A percentile compares a stretch with the other conserved stretches of the same genome.
phyloP scores from a whole-genome alignment of 2,888 invertebrate species.

The Pedicia rivosa region DNA sequence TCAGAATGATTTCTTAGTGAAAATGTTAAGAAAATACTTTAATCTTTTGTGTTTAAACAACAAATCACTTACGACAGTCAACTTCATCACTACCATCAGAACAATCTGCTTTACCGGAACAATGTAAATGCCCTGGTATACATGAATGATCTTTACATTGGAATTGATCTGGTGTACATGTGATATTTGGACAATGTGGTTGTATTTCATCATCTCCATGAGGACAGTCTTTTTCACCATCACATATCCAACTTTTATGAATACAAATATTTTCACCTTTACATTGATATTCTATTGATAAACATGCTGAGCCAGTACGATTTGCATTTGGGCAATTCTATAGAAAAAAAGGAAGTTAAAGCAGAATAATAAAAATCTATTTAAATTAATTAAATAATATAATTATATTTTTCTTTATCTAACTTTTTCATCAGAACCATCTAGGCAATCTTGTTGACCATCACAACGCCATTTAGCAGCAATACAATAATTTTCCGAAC shows the following conservation, averaged over 20 bases:
- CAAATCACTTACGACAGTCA: conserved; percentile 42
- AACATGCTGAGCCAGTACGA: conserved; percentile 43
- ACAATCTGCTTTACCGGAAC: conserved; percentile 70
- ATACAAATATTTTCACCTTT: conserved; percentile 67
- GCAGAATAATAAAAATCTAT: not conserved
- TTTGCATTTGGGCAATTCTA: conserved; percentile 44
- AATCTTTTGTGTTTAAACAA: too few species aligned
- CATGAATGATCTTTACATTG: conserved; percentile 68
- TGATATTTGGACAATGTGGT: conserved; percentile 47
- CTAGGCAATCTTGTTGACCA: conserved; percentile 70
- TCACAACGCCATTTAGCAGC: conserved; percentile 72
- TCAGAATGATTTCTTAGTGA: too few species aligned
- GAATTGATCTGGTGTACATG: conserved; percentile 75
- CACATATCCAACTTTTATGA: conserved; percentile 68
- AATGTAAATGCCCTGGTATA: conserved; percentile 64
- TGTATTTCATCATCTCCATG: conserved; percentile 64
- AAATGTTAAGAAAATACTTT: too few species aligned
- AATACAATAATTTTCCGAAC: conserved; percentile 61
- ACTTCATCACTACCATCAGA: conserved; percentile 73
- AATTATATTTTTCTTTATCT: too few species aligned
- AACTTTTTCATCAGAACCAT: conserved; percentile 68
- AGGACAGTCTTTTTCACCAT: conserved; percentile 69
- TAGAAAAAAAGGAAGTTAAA: conserved; percentile 19
- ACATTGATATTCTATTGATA: conserved; percentile 59
- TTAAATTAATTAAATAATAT: too few species aligned